Percentiles rank a stretch among this genome's conserved stretches.
These are phyloP conservation scores for Drosophila chauvacae DNA, from an alignment of 1,140 invertebrate genomes.

Conservation along the genomic window DNA sequence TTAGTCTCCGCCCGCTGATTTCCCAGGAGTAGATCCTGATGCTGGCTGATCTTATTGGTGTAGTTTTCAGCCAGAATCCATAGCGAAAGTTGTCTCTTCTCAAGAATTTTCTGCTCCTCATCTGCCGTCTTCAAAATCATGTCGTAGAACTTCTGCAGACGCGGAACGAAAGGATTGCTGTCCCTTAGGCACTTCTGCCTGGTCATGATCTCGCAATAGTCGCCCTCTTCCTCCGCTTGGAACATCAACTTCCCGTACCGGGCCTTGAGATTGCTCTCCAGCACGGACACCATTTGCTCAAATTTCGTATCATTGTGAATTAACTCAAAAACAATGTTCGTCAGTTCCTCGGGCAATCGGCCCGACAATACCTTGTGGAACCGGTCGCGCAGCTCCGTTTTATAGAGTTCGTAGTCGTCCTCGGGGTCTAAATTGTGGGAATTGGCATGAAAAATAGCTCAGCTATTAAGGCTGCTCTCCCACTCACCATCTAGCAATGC, in stretches of 20 bases:
- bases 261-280: background rate
- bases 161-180: background rate
- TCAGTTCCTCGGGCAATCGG: background rate
- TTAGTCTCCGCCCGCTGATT: background rate
- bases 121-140: background rate
- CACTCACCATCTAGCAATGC: constrained; percentile 37
- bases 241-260: no score
- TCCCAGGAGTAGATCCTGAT: background rate
- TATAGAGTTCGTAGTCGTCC: constrained; percentile 76
- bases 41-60: background rate
- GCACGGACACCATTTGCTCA: background rate
- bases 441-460: background rate
- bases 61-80: background rate
- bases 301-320: background rate
- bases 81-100: background rate
- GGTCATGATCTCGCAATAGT: background rate
- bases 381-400: constrained; percentile 49
- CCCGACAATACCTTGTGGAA: background rate
- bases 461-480: constrained; percentile 20
- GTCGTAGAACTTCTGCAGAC: background rate
- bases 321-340: background rate
- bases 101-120: background rate
- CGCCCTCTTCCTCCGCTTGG: background rate
- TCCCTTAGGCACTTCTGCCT: background rate
- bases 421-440: constrained; percentile 62